A percentile compares a stretch with the other conserved stretches of the same genome.
Conservation (phyloP, 1,140 invertebrate species). For the Hetaerina americana region DNA sequence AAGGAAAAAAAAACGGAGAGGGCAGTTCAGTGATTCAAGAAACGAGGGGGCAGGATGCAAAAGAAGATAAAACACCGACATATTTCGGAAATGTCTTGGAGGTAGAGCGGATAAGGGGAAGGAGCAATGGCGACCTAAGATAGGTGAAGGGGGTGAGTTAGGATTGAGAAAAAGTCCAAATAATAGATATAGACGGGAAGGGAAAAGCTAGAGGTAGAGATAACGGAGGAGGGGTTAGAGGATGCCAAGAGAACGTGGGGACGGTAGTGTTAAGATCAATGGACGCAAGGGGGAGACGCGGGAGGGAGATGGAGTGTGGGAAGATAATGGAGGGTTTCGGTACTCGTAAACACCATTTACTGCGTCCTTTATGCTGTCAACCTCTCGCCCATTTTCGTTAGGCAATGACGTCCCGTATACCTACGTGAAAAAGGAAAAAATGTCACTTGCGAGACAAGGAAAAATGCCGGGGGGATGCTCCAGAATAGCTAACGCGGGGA, state of each 20-base stretch:
- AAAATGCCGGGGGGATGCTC: too few relatives aligned
- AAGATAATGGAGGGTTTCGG: not conserved
- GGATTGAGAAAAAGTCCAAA: not conserved
- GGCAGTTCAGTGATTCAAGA: too few relatives aligned
- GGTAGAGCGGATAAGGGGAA: not conserved
- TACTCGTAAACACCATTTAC: not conserved
- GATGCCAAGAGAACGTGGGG: not conserved
- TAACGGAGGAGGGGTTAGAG: not conserved
- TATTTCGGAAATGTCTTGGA: not conserved
- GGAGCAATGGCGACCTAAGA: not conserved
- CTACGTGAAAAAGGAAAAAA: too few relatives aligned
- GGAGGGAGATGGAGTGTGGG: not conserved
- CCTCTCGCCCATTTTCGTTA: too few relatives aligned
- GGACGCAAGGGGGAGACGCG: not conserved
- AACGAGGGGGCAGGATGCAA: not conserved
- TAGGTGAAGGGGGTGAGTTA: not conserved
- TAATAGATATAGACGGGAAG: not conserved
- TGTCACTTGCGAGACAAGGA: too few relatives aligned
- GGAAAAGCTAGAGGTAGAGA: not conserved
- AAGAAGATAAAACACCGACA: too few relatives aligned
- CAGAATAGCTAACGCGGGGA: too few relatives aligned
- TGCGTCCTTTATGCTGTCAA: not conserved
- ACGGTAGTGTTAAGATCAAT: too few relatives aligned
- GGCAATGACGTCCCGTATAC: too few relatives aligned
- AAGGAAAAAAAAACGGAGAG: not conserved